phyloP scores from a whole-genome alignment of 2,888 invertebrate genomes.

The Polia nebulosa region DNA sequence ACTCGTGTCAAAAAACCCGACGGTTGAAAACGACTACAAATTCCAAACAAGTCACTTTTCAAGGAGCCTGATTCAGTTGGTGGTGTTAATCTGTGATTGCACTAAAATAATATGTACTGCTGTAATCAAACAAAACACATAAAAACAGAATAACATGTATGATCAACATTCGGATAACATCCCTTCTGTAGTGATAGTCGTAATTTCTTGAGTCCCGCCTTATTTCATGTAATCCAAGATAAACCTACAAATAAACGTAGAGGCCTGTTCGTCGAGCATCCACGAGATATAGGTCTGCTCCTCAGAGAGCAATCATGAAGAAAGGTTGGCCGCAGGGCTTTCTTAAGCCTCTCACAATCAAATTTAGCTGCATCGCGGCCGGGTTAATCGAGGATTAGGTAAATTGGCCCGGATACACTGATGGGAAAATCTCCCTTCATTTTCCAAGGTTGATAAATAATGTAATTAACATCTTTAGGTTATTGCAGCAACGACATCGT shows the following conservation, averaged over 20 bases:
- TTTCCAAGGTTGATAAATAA: conserved; percentile 66
- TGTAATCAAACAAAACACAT: conserved; percentile 17
- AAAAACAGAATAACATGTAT: conserved; percentile 27
- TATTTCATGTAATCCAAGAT: conserved; percentile 63
- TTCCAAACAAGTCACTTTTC: too few species aligned
- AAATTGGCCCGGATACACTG: conserved; percentile 75
- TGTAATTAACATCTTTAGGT: conserved; percentile 53
- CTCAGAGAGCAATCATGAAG: conserved; percentile 75
- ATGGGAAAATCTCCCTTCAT: conserved; percentile 70
- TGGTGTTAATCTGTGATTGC: too few species aligned
- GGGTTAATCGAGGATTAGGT: conserved; percentile 78
- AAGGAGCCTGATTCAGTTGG: too few species aligned
- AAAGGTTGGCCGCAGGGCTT: conserved; percentile 76
- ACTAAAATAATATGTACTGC: too few species aligned
- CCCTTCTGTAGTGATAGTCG: conserved; percentile 37
- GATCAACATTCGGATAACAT: conserved; percentile 34
- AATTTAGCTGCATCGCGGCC: conserved; percentile 78
- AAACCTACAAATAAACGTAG: conserved; percentile 62
- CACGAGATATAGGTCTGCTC: conserved; percentile 66
- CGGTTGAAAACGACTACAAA: too few species aligned
- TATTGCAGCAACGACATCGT: conserved; percentile 5
- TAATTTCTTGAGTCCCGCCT: conserved; percentile 54
- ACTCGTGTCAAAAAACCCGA: too few species aligned
- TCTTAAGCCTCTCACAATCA: conserved; percentile 78
- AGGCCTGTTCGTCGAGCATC: conserved; percentile 53